Evolutionary conservation across 2,888 invertebrate species (phyloP).

Genomic region (Phaonia tiefii): DNA sequence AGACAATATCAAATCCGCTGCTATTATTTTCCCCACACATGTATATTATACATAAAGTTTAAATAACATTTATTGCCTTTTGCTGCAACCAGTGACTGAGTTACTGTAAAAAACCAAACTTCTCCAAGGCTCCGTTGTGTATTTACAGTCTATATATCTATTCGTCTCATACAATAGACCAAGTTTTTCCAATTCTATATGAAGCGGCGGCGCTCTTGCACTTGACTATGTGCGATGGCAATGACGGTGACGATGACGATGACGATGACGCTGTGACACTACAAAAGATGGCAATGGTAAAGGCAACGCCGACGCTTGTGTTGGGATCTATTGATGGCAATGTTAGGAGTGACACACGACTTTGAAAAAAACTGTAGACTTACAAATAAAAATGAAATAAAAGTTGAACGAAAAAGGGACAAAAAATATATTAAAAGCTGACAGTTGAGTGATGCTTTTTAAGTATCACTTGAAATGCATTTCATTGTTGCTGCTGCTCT

Average conservation of each 20-base stretch:
- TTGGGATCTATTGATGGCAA: not conserved
- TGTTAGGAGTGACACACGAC: constrained; percentile 30
- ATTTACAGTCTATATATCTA: constrained; percentile 19
- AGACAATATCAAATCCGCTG: not conserved
- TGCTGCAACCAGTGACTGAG: constrained; percentile 22
- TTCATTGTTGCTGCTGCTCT: constrained; percentile 9
- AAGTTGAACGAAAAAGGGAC: not conserved
- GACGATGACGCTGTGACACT: not conserved
- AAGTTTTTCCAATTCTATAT: constrained; percentile 23
- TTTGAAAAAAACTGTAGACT: constrained; percentile 9
- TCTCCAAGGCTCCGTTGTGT: constrained; percentile 28
- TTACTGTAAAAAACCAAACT: constrained; percentile 23
- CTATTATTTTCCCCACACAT: not conserved
- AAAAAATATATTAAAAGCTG: constrained; percentile 45
- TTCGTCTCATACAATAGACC: constrained; percentile 31
- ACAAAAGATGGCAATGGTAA: not conserved
- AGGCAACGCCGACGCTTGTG: not conserved
- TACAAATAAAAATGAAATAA: constrained; percentile 22
- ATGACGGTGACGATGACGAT: not conserved
- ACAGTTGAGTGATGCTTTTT: constrained; percentile 58
- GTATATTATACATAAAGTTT: not conserved
- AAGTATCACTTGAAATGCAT: constrained; percentile 55
- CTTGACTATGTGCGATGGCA: constrained; percentile 41
- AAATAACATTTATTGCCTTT: constrained; percentile 27
- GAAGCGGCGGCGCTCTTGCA: constrained; percentile 49